Conservation (phyloP, 2,113 vertebrate species). For the Picathartes gymnocephalus region DNA sequence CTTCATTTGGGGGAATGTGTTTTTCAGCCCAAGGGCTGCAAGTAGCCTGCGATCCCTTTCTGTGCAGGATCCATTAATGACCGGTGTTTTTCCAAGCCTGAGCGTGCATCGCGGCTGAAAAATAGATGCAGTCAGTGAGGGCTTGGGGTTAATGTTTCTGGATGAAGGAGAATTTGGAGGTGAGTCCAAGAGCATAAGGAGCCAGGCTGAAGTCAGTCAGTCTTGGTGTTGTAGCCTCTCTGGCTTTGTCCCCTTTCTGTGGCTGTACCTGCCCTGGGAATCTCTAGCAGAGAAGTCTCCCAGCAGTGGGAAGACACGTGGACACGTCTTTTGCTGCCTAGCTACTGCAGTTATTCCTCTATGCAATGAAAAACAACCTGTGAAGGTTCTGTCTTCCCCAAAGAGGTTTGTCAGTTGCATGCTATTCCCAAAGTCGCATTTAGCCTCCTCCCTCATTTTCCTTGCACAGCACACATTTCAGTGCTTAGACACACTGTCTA, state of each 20-base stretch:
- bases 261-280: neutral
- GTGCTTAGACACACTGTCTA: neutral
- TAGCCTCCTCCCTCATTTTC: neutral
- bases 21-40: neutral
- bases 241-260: neutral
- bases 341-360: neutral
- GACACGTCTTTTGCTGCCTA: neutral
- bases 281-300: neutral
- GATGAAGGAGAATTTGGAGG: conserved; percentile 8
- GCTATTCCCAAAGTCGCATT: neutral
- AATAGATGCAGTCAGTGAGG: neutral
- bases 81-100: neutral
- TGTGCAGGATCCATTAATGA: neutral
- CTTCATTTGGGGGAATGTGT: neutral
- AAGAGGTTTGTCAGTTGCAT: neutral
- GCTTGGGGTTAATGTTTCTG: conserved; percentile 1
- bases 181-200: neutral
- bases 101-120: neutral
- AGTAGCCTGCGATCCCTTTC: neutral
- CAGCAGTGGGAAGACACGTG: neutral
- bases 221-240: neutral
- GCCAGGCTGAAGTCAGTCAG: neutral
- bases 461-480: neutral
- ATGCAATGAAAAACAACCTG: neutral
- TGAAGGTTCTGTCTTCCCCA: neutral